Conservation (phyloP, 35 echinoderm and acorn worm genomes). For the Ptychodera flava region DNA sequence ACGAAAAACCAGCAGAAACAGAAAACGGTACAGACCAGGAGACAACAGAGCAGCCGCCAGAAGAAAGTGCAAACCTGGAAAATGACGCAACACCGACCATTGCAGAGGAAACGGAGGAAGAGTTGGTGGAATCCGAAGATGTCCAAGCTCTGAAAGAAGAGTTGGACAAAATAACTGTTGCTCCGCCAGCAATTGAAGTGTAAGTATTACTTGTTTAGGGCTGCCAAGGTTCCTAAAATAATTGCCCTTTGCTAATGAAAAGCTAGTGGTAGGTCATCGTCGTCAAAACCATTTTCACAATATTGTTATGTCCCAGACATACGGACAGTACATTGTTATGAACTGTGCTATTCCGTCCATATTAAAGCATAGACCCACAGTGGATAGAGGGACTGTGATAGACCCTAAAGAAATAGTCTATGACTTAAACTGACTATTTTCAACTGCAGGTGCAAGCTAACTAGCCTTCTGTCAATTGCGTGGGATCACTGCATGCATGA, state of each 20-base stretch:
- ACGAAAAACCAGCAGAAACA: conserved; percentile 22
- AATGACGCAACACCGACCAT: conserved; percentile 21
- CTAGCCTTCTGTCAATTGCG: too few species aligned
- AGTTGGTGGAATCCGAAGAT: conserved; percentile 38
- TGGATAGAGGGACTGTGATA: too few species aligned
- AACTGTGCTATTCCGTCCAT: neutral
- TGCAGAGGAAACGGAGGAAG: conserved; percentile 42
- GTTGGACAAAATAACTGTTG: conserved; percentile 64
- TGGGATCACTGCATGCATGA: too few species aligned
- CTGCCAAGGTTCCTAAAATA: too few species aligned
- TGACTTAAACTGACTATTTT: too few species aligned
- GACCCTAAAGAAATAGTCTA: too few species aligned
- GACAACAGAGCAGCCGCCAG: neutral
- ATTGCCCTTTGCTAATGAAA: too few species aligned
- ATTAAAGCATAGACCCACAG: neutral
- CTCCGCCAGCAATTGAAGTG: conserved; percentile 63
- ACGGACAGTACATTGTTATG: neutral
- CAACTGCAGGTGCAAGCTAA: too few species aligned
- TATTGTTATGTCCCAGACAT: neutral
- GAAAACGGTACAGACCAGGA: conserved; percentile 45
- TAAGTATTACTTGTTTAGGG: conserved; percentile 16
- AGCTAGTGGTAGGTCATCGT: neutral
- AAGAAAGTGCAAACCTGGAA: conserved; percentile 2
- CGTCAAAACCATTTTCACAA: neutral
- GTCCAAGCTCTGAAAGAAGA: conserved; percentile 68